Evolutionary conservation across 2,797 vertebrate genomes (phyloP).

Genomic region (Alosa sapidissima): DNA sequence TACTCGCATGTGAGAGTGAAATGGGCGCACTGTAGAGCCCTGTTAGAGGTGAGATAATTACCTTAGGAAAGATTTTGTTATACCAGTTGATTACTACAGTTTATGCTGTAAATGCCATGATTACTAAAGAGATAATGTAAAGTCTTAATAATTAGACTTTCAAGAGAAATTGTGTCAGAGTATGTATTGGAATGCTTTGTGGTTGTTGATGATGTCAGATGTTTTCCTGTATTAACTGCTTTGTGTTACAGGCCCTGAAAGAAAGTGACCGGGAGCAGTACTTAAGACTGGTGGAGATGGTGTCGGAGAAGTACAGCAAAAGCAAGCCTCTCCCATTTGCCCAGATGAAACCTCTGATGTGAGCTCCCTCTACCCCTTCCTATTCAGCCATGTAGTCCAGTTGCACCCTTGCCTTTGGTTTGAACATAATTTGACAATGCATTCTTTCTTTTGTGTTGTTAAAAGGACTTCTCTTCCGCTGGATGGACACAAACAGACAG

Average conservation of each 20-base stretch:
- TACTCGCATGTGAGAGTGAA: too few relatives aligned
- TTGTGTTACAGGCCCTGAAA: slow-evolving; percentile 68
- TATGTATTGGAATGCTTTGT: not conserved
- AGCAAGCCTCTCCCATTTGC: slow-evolving; percentile 75
- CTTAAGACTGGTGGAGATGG: slow-evolving; percentile 75
- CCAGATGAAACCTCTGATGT: slow-evolving; percentile 73
- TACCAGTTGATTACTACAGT: too few relatives aligned
- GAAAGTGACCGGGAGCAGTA: slow-evolving; percentile 76
- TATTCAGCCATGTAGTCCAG: too few relatives aligned
- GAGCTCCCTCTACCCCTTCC: slow-evolving; percentile 37
- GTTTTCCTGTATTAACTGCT: not conserved
- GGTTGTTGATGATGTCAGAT: not conserved
- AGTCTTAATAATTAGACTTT: too few relatives aligned
- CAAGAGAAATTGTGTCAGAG: too few relatives aligned
- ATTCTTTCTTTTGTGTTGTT: slow-evolving; percentile 15
- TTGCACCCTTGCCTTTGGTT: not conserved
- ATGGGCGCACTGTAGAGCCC: too few relatives aligned
- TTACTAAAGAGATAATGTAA: too few relatives aligned
- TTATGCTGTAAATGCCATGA: too few relatives aligned
- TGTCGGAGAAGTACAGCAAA: slow-evolving; percentile 74
- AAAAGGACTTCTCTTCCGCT: slow-evolving; percentile 60
- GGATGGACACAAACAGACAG: slow-evolving; percentile 55
- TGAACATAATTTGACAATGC: not conserved
- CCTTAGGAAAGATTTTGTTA: too few relatives aligned
- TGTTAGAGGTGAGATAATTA: too few relatives aligned